Conservation (phyloP, 1,140 invertebrate species). For the Megalonaias nervosa region DNA sequence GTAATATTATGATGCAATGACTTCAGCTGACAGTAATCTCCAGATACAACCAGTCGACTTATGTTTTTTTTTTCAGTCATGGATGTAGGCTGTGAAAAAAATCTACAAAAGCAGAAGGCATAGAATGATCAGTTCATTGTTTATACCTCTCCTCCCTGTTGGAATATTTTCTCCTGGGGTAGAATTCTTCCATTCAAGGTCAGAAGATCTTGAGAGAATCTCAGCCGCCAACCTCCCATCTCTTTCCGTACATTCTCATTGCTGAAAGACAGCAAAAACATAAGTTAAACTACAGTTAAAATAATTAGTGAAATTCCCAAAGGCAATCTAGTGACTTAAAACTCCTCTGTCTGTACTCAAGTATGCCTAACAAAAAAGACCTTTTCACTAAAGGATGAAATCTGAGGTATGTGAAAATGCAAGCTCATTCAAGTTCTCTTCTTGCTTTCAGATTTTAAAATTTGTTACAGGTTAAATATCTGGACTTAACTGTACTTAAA, state of each 20-base stretch:
- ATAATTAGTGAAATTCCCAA: neutral
- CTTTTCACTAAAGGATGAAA: neutral
- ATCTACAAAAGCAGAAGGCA: conserved; percentile 13
- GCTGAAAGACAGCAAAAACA: conserved; percentile 38
- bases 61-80: too few relatives aligned
- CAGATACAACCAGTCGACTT: too few relatives aligned
- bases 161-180: conserved; percentile 79
- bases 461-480: too few relatives aligned
- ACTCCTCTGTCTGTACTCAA: neutral
- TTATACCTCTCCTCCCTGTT: conserved; percentile 64
- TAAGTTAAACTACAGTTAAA: neutral
- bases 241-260: conserved; percentile 76
- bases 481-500: too few relatives aligned
- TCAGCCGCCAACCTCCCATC: conserved; percentile 85
- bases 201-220: conserved; percentile 71
- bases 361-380: neutral
- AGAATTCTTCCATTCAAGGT: conserved; percentile 78
- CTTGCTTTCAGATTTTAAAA: too few relatives aligned
- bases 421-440: too few relatives aligned
- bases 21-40: too few relatives aligned
- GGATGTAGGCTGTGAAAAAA: too few relatives aligned
- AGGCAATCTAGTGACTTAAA: neutral
- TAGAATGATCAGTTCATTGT: neutral
- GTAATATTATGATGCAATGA: too few relatives aligned
- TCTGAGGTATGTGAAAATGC: too few relatives aligned